Evolutionary conservation across 1,140 invertebrate genomes (phyloP), one percentile per base, ranked within the genome.

Genomic region (Trichogramma pretiosum): DNA sequence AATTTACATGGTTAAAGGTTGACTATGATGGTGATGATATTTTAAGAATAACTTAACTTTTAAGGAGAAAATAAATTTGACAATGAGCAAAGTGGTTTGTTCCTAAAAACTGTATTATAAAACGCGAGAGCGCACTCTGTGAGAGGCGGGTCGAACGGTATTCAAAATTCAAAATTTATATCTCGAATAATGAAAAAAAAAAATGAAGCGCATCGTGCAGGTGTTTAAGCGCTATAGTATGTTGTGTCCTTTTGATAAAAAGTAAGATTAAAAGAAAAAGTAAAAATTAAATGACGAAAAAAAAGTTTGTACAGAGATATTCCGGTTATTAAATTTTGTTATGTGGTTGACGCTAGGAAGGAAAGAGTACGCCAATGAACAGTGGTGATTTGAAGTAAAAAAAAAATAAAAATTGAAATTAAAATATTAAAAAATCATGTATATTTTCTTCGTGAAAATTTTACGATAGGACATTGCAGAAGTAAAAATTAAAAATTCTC

Each of bases 321-420:
- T 70, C 64, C 61, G 67, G 65, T 72, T 70, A 69, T 70, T 67
- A 65, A 72, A 72, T 72, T 72, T 69, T 72, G 65, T 72, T 72
- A 71, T 60, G 56, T 17, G 57, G 45, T 40, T 40, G 24, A 41
- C 13, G 39, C 45, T 48, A 49, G 38, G 17, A 40, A 48, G 24
- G 26, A 16, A 42, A 24, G 34, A 50, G 28, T 45, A 28, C 46
- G 38, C 44, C 14, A 41, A 48, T 53, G 54, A n/a, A n/a, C n/a
- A n/a, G n/a, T n/a, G n/a, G n/a, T n/a, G n/a, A n/a, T n/a, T n/a
- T 45, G 42, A 53, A 51, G 51, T 48, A 51, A 52, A 48, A 48
- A 35, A 48, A 2, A 58, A 50, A 62, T 35, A 17, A 45, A 41
- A 53, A 53, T 45, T 39, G 44, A 59, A 58, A n/a, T n/a, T 26